These are phyloP conservation scores for Temnothorax rugatulus DNA, from an alignment of 2,888 invertebrate species.

Conservation along the genomic window DNA sequence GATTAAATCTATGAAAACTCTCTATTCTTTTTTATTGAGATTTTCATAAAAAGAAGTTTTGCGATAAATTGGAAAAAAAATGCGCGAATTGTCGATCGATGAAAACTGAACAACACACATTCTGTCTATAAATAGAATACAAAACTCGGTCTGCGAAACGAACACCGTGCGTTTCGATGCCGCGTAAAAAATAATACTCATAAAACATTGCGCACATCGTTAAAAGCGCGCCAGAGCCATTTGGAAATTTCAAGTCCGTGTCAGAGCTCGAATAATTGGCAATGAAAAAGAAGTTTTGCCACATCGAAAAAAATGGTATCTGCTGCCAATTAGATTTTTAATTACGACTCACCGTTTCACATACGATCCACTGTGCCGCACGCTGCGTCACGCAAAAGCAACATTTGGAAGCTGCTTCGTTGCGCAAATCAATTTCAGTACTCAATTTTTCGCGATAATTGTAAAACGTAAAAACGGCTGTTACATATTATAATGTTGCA, in stretches of 20 bases:
- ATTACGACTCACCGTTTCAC: slow-evolving; percentile 42
- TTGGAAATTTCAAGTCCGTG: slow-evolving; percentile 49
- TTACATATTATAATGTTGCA: not conserved
- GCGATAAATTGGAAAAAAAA: slow-evolving; percentile 33
- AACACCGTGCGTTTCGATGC: slow-evolving; percentile 37
- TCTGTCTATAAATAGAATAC: slow-evolving; percentile 19
- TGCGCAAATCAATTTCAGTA: slow-evolving; percentile 35
- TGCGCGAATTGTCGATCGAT: slow-evolving; percentile 23
- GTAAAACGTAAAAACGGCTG: not conserved
- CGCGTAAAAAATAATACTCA: slow-evolving; percentile 56
- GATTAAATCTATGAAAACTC: slow-evolving; percentile 21
- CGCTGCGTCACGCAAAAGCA: slow-evolving; percentile 39
- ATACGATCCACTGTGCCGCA: slow-evolving; percentile 10
- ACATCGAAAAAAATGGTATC: slow-evolving; percentile 52
- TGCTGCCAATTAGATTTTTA: slow-evolving; percentile 57
- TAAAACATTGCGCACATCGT: slow-evolving; percentile 52
- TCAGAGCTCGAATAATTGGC: slow-evolving; percentile 61
- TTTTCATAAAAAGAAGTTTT: slow-evolving; percentile 20
- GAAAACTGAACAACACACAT: slow-evolving; percentile 20
- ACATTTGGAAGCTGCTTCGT: not conserved
- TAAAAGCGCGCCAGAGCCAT: slow-evolving; percentile 47
- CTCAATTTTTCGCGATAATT: slow-evolving; percentile 26
- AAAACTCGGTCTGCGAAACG: slow-evolving; percentile 44
- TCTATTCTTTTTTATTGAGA: slow-evolving; percentile 8
- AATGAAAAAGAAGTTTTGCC: slow-evolving; percentile 49